Base-by-base conservation (phyloP, 1,140 invertebrate species). In the Microplitis demolitor region DNA sequence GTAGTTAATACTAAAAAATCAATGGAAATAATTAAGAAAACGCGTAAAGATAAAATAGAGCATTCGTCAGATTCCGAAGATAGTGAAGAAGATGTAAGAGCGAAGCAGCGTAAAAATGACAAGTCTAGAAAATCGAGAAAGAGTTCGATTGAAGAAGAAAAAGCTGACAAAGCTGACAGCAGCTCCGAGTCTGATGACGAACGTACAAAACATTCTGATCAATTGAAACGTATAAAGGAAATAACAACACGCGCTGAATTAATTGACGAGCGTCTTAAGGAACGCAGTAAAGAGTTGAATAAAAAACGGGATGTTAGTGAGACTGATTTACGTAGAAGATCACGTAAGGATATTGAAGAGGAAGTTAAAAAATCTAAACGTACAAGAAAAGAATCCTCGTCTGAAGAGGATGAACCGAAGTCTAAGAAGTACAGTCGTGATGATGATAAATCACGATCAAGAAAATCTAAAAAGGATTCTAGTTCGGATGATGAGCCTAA, bases 321-420 rank as follows among this genome's bases (percentile, higher is more conserved):
- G 37, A 84, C 82, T 61, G 89, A 88, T 61, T 66, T 77, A 3
- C 82, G 84, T 4, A 89, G 89, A 71, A 85, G 78, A 77, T 80
- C 77, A 63, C 86, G 77, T 74, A 87, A 83, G 45, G 88, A 88
- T 13, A 78, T 83, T 13, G 82, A 88, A 45, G 82, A 83, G 50
- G 87, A 89, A 76, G 82, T 83, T 33, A 90, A 87, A 74, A 90
- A 88, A 77, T 82, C 78, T 24, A 88, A 87, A 76, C 87, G 88
- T 78, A 82, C 86, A 56, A 84, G 87, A 58, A 90, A 89, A 79
- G 90, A 91, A 60, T 91, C 91, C 3, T 91, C 90, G 5, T 91
- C 91, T 0, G 90, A 89, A 2, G 91, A 92, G 53, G 91, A 91
- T 58, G 90, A 90, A 54, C 87, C 87, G 33, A 90, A 90, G 79